phyloP scores from a whole-genome alignment of 2,888 invertebrate genomes.

The Idaea aversata region DNA sequence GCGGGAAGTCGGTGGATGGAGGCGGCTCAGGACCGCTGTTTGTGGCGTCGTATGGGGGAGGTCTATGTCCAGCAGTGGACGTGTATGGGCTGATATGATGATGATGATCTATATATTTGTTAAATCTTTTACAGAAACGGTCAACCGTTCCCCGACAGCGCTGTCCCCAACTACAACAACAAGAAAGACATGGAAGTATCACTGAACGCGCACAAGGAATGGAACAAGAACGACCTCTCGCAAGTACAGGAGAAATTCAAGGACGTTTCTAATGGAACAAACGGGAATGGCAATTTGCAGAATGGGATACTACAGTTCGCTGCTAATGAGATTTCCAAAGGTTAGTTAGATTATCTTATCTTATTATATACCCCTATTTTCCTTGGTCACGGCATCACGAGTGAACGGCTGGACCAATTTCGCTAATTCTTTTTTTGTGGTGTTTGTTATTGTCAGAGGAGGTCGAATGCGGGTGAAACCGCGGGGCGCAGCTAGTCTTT shows the following conservation, averaged over 20 bases:
- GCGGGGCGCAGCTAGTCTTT: too few species aligned
- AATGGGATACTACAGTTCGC: constrained; percentile 79
- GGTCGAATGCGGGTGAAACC: too few species aligned
- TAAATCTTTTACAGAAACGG: constrained; percentile 74
- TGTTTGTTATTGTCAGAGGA: too few species aligned
- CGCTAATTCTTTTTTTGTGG: too few species aligned
- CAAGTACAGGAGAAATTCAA: constrained; percentile 63
- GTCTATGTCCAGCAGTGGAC: too few species aligned
- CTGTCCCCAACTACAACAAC: constrained; percentile 78
- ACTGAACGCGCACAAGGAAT: constrained; percentile 42
- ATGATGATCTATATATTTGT: too few species aligned
- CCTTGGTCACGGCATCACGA: too few species aligned
- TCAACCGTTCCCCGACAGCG: constrained; percentile 83
- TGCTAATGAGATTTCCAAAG: constrained; percentile 83
- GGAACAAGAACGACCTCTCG: constrained; percentile 79
- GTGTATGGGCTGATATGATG: too few species aligned
- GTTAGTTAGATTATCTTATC: constrained; percentile 40
- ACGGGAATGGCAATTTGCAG: constrained; percentile 61
- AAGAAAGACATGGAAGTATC: constrained; percentile 68
- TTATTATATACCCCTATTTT: neutral
- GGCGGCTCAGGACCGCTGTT: too few species aligned
- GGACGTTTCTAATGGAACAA: constrained; percentile 58
- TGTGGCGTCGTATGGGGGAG: too few species aligned
- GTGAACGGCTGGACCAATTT: too few species aligned
- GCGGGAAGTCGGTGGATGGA: too few species aligned